These are phyloP conservation scores for Sander lucioperca DNA, from an alignment of 2,113 vertebrate genomes.

Conservation along the genomic window DNA sequence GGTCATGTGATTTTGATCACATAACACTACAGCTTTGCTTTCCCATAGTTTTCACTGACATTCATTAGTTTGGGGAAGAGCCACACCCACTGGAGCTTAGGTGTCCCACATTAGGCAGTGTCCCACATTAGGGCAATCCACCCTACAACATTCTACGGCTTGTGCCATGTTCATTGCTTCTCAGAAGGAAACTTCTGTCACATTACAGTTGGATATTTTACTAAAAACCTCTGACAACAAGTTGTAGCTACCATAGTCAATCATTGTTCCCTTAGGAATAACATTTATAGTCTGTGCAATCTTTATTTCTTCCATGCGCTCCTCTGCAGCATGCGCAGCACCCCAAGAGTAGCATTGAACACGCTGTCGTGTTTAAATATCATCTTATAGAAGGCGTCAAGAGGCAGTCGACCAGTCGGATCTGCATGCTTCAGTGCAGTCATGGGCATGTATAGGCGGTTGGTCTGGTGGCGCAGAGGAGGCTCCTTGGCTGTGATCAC, in stretches of 20 bases:
- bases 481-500: constrained; percentile 82
- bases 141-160: neutral
- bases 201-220: neutral
- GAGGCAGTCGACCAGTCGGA: constrained; percentile 82
- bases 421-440: constrained; percentile 83
- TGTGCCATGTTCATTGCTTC: neutral
- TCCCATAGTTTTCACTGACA: too few relatives aligned
- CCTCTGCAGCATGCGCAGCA: constrained; percentile 72
- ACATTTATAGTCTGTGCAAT: neutral
- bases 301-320: constrained; percentile 44
- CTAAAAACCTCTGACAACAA: neutral
- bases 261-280: neutral
- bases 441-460: constrained; percentile 83
- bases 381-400: constrained; percentile 79
- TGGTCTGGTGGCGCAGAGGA: constrained; percentile 87
- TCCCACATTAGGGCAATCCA: too few relatives aligned
- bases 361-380: constrained; percentile 82
- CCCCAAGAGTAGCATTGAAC: constrained; percentile 75
- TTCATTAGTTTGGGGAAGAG: too few relatives aligned
- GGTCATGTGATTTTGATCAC: too few relatives aligned
- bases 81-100: too few relatives aligned
- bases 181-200: neutral
- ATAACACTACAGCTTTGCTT: too few relatives aligned
- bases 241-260: neutral
- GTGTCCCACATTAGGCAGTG: too few relatives aligned